Conservation (phyloP, 1,140 invertebrate species). For the Trichoplusia ni region DNA sequence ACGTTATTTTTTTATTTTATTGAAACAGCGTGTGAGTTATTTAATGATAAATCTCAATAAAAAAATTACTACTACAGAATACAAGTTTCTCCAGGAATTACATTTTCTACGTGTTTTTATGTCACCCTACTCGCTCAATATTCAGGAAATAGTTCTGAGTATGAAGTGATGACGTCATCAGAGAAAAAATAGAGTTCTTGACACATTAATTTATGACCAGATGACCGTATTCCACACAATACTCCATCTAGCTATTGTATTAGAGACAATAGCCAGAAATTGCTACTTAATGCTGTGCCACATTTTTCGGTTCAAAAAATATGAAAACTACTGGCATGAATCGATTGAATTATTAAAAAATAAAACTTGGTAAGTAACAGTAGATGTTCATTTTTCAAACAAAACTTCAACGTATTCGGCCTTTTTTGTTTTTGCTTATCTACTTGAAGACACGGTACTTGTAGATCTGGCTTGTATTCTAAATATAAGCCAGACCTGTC, state of each 20-base stretch:
- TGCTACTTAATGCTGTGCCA: neutral
- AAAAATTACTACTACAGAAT: neutral
- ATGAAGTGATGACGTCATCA: constrained; percentile 5
- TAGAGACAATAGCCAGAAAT: constrained; percentile 14
- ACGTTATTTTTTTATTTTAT: too few species aligned
- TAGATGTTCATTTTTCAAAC: neutral
- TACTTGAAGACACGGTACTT: neutral
- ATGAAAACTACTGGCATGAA: too few species aligned
- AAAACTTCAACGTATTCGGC: neutral
- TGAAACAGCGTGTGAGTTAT: too few species aligned
- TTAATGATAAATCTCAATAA: too few species aligned
- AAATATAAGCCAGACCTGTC: constrained; percentile 11
- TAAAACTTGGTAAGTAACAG: too few species aligned
- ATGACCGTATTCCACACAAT: constrained; percentile 6
- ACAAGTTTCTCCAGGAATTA: neutral
- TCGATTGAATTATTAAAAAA: too few species aligned
- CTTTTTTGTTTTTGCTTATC: neutral
- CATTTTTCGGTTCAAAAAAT: neutral
- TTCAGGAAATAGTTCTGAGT: constrained; percentile 1
- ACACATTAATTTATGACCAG: constrained; percentile 17
- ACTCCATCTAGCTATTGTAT: constrained; percentile 2
- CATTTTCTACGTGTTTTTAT: too few species aligned
- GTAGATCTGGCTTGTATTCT: neutral
- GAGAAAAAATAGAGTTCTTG: constrained; percentile 15
- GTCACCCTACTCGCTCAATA: constrained; percentile 19